phyloP scores from a whole-genome alignment of 1,140 invertebrate species.

The Euura lappo region DNA sequence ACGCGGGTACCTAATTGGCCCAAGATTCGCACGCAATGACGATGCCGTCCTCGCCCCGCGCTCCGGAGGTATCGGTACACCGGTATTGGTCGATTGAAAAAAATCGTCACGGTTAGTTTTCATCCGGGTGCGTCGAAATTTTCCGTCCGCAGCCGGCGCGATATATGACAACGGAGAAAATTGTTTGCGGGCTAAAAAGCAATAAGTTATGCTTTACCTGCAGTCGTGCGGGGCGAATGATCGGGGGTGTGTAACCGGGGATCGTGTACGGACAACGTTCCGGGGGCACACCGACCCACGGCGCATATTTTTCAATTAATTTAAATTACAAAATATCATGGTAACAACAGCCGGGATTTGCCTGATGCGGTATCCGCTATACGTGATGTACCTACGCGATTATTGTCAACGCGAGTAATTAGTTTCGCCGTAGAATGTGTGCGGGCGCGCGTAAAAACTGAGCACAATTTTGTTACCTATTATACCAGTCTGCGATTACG shows the following conservation, averaged over 20 bases:
- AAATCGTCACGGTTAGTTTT: too few species aligned
- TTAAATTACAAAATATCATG: conserved; percentile 58
- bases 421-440: neutral
- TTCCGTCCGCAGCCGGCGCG: too few species aligned
- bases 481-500: too few species aligned
- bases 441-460: too few species aligned
- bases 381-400: neutral
- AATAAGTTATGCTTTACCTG: neutral
- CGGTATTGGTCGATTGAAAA: too few species aligned
- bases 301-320: conserved; percentile 60
- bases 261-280: conserved; percentile 46
- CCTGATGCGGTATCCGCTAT: too few species aligned
- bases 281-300: conserved; percentile 23
- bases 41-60: too few species aligned
- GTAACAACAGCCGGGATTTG: conserved; percentile 30
- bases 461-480: too few species aligned
- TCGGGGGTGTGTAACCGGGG: neutral
- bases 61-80: too few species aligned
- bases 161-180: neutral
- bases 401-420: neutral
- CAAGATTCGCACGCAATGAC: too few species aligned
- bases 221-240: neutral
- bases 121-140: too few species aligned
- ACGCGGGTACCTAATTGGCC: too few species aligned
- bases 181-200: neutral